Percentiles rank a stretch among this genome's conserved stretches.
These are phyloP conservation scores for Diorhabda carinulata DNA, from an alignment of 1,140 invertebrate species.

Conservation along the genomic window DNA sequence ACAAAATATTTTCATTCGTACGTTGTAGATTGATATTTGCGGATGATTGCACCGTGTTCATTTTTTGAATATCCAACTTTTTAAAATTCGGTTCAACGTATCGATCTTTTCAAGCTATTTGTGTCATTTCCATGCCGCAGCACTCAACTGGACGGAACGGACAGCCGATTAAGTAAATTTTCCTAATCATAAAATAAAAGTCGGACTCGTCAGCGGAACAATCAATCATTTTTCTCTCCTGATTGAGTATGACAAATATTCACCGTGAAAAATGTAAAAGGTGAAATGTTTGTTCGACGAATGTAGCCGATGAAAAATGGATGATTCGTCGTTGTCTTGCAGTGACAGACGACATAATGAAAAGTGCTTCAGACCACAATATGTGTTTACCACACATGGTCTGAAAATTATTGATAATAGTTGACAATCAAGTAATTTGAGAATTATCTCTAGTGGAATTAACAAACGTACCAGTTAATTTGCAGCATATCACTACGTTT, in stretches of 20 bases:
- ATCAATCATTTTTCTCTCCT: not conserved
- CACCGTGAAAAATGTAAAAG: conserved; percentile 2
- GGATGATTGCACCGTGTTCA: too few species aligned
- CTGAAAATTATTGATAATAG: too few species aligned
- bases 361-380: not conserved
- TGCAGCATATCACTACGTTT: too few species aligned
- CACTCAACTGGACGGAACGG: not conserved
- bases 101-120: too few species aligned
- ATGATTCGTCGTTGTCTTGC: not conserved
- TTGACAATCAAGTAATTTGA: too few species aligned
- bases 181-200: conserved; percentile 1
- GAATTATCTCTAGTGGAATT: too few species aligned
- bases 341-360: not conserved
- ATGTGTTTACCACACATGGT: too few species aligned
- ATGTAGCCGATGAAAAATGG: not conserved
- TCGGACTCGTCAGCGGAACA: conserved; percentile 1
- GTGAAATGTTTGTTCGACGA: not conserved
- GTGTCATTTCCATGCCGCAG: not conserved
- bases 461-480: too few species aligned
- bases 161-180: conserved; percentile 2
- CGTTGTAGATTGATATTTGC: too few species aligned
- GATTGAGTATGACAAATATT: conserved; percentile 1
- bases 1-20: too few species aligned
- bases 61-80: too few species aligned
- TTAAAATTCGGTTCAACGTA: too few species aligned